Percentiles rank a stretch among this genome's conserved stretches.
phyloP scores from a whole-genome alignment of 1,140 invertebrate genomes.

The Gryon sp. region DNA sequence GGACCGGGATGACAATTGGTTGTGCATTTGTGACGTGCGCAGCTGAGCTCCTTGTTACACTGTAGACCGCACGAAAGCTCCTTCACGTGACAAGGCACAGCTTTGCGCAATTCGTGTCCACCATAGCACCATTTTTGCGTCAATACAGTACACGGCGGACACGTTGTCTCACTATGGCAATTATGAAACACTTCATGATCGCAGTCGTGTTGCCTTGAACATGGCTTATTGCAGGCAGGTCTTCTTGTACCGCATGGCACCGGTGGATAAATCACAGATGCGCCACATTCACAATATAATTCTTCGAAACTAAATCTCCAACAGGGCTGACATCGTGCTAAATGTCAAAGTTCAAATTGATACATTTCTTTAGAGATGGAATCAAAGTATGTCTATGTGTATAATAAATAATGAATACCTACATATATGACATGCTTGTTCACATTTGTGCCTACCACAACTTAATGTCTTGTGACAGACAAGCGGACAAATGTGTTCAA shows the following conservation, averaged over 20 bases:
- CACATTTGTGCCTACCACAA: constrained; percentile 93
- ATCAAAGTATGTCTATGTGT: neutral
- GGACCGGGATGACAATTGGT: constrained; percentile 83
- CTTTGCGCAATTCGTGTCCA: constrained; percentile 91
- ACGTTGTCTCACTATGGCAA: constrained; percentile 86
- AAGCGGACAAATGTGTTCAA: constrained; percentile 91
- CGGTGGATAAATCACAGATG: constrained; percentile 91
- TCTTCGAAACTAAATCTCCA: constrained; percentile 94
- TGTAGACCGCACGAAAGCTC: constrained; percentile 94
- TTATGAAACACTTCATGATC: constrained; percentile 88
- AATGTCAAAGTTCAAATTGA: neutral
- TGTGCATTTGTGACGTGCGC: constrained; percentile 89
- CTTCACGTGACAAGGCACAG: constrained; percentile 92
- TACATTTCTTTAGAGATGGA: no score
- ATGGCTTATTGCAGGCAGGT: constrained; percentile 89
- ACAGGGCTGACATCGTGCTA: constrained; percentile 88
- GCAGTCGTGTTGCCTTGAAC: constrained; percentile 88
- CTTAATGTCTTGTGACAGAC: constrained; percentile 89
- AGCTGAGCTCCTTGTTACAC: constrained; percentile 88
- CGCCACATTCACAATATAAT: constrained; percentile 94
- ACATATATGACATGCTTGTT: constrained; percentile 92
- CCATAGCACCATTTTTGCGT: constrained; percentile 94
- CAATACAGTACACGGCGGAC: constrained; percentile 96
- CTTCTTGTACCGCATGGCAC: constrained; percentile 93
- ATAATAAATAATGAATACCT: constrained; percentile 5